Base-by-base conservation (phyloP, 2,888 invertebrate genomes). In the Cacoxenus indagator region DNA sequence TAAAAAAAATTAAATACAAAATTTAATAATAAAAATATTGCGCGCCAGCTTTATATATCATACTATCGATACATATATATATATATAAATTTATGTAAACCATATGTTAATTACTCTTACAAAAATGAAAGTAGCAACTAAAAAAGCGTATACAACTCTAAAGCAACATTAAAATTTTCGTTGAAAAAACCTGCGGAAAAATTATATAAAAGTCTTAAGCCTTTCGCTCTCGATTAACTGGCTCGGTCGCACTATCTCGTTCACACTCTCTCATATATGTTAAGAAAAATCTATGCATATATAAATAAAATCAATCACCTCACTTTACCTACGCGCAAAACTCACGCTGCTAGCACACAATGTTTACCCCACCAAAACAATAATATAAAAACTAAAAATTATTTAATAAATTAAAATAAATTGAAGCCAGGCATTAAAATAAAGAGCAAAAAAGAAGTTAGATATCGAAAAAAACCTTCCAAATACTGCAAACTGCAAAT, bases 11-110 rank as follows among this genome's bases (percentile, higher is more conserved):
- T 75, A 66, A 82, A 75, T 77, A 82, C 81, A n/a, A n/a, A n/a
- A 80, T 82, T 81, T 74, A 75, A 80, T 80, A 83, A 80, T 80
- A 80, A 82, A 82, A 82, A 82, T 78, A 80, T 73, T 48, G 79
- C 79, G 81, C 72, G 71, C 74, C 81, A 80, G 79, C 83, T 82
- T 80, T 78, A 80, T 73, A 6, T n/a, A 8, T 43, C 11, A 64
- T 29, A 57, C 27, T 70, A 72, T 73, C 70, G 73, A 76, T 61
- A 74, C 51, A 74, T 74, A 76, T 72, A 71, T 76, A 75, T 75
- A 19, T 67, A 74, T 67, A 64, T 73, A 71, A 72, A 73, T 66
- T 67, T 69, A 64, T 65, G 48, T 45, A 61, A 64, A 48, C 17
- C 19, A 48, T 48, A 48, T n/a, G 17, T 48, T 48, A 0, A 48